These are phyloP conservation scores for Heliconius eleuchia DNA, from an alignment of 1,140 invertebrate species.

Conservation along the genomic window DNA sequence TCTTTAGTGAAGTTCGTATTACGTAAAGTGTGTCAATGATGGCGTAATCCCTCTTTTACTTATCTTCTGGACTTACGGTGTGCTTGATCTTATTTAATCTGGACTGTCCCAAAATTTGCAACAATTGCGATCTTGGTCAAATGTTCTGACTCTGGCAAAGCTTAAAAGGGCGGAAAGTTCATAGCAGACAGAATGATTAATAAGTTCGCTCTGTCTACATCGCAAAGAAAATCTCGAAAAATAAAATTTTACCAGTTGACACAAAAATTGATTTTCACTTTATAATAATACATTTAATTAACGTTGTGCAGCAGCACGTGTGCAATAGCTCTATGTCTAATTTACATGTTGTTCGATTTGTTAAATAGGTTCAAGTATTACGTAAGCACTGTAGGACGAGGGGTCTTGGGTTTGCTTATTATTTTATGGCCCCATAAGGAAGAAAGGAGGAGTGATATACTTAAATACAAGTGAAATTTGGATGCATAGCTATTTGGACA, in stretches of 20 bases:
- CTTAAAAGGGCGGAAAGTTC: neutral
- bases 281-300: too few relatives aligned
- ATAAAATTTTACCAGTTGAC: neutral
- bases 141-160: neutral
- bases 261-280: too few relatives aligned
- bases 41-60: constrained; percentile 26
- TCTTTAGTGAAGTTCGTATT: constrained; percentile 28
- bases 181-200: neutral
- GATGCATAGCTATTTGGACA: too few relatives aligned
- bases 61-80: constrained; percentile 12
- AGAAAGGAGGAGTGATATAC: too few relatives aligned
- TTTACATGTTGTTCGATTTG: too few relatives aligned
- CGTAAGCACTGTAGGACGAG: too few relatives aligned
- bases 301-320: too few relatives aligned
- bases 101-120: neutral
- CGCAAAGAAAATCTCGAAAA: neutral
- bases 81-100: constrained; percentile 2
- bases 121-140: neutral
- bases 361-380: too few relatives aligned
- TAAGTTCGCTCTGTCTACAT: neutral
- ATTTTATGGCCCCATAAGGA: too few relatives aligned
- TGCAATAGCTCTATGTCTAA: too few relatives aligned
- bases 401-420: too few relatives aligned
- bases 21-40: constrained; percentile 32
- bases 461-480: too few relatives aligned